Evolutionary conservation across 2,797 vertebrate species (phyloP).

Genomic region (Parambassis ranga): DNA sequence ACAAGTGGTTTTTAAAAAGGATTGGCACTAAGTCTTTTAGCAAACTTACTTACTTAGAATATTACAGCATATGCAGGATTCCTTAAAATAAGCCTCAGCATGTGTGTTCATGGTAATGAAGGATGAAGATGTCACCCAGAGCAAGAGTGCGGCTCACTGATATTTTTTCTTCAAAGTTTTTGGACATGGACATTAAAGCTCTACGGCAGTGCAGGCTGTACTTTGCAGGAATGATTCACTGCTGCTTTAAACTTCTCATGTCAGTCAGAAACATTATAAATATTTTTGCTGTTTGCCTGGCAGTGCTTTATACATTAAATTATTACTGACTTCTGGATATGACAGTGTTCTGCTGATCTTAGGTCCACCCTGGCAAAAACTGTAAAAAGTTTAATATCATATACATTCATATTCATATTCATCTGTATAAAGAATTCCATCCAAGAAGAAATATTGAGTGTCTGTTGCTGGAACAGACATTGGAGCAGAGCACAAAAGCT

Average conservation of each 20-base stretch:
- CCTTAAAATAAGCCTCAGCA: too few species aligned
- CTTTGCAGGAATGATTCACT: fast-evolving
- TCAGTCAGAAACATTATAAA: not conserved
- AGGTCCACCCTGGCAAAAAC: not conserved
- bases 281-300: not conserved
- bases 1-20: not conserved
- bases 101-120: not conserved
- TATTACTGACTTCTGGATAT: too few species aligned
- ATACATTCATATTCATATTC: not conserved
- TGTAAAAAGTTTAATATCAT: not conserved
- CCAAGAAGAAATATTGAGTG: too few species aligned
- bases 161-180: not conserved
- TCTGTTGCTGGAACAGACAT: conserved; percentile 4
- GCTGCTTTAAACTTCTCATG: not conserved
- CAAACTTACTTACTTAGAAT: not conserved
- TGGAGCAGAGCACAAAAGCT: not conserved
- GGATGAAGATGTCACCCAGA: not conserved
- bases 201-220: not conserved
- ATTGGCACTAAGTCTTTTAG: not conserved
- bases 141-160: not conserved
- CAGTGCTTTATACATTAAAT: too few species aligned
- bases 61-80: too few species aligned
- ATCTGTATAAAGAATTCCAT: not conserved
- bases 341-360: too few species aligned
- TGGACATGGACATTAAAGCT: not conserved